Percentiles rank a stretch among this genome's conserved stretches.
These are phyloP conservation scores for Mesorhabditis belari DNA, from an alignment of 2,888 invertebrate species.

Conservation along the genomic window DNA sequence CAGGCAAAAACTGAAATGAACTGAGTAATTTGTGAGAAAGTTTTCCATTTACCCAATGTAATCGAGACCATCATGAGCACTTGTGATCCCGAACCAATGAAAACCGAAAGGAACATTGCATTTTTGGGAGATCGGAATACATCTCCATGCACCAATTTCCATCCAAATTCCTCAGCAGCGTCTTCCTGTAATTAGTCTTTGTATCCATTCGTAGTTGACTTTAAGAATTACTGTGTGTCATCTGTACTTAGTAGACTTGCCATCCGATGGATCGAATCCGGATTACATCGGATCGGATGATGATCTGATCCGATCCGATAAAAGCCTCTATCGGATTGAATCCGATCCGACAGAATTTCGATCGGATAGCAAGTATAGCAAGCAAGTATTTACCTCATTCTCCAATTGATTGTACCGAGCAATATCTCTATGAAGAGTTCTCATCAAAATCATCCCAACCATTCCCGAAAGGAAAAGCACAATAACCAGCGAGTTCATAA, in stretches of 20 bases:
- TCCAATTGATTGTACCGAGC: conserved; percentile 87
- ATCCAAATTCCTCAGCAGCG: conserved; percentile 76
- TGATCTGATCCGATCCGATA: too few relatives aligned
- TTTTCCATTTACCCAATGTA: conserved; percentile 65
- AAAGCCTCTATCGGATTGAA: too few relatives aligned
- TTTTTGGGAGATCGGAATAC: conserved; percentile 69
- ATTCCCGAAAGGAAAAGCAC: conserved; percentile 84
- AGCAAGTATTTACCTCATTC: conserved; percentile 57
- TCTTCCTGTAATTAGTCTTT: conserved; percentile 58
- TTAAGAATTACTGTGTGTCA: too few relatives aligned
- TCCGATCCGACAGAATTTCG: too few relatives aligned
- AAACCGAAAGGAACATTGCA: conserved; percentile 88
- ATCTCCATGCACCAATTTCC: conserved; percentile 66
- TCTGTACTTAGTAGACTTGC: too few relatives aligned
- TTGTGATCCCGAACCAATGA: conserved; percentile 92
- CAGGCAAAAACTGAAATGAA: conserved; percentile 81
- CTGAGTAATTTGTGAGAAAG: neutral
- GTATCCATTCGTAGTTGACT: neutral
- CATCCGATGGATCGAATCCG: too few relatives aligned
- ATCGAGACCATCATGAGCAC: conserved; percentile 91
- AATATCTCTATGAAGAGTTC: conserved; percentile 95
- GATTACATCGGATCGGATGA: too few relatives aligned
- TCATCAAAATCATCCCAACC: conserved; percentile 96
- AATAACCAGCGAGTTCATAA: conserved; percentile 92
- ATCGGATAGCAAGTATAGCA: neutral